Evolutionary conservation across 2,113 vertebrate species (phyloP), one percentile per base, ranked within the genome.

Genomic region (Talpa occidentalis): DNA sequence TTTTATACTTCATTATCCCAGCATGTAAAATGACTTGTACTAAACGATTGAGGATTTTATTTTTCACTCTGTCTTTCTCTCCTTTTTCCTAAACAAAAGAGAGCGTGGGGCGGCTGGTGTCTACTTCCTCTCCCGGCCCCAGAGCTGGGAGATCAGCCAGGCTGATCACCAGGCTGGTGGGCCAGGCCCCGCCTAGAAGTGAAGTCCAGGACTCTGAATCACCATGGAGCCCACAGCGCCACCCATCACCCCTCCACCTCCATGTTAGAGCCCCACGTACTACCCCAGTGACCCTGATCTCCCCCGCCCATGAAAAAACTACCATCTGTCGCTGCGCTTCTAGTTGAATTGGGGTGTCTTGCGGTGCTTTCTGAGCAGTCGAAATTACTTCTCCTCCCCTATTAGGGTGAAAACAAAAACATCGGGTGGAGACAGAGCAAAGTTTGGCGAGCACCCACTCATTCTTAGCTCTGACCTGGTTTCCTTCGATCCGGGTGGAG

Each of bases 1-100:
- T 99, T 99, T 99, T 99, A 99, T 99, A 98, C 99, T 99, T 99
- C 99, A 99, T 99, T 99, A 99, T 99, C 99, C 99, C 99, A 99
- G 99, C 99, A 99, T 99, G 99, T 99, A 99, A 99, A 99, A 99
- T 99, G 99, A 99, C 99, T 99, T 98, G 98, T 98, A 98, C 98
- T 99, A 99, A 99, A 99, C 98, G 99, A 99, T 98, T 99, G 98
- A 99, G 98, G 99, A 99, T 99, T 99, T 99, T 99, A 98, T 99
- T 98, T 98, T 98, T 97, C 96, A 94, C 97, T 98, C 98, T 97
- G 97, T 97, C 96, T 98, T 97, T 98, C 97, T 97, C 97, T 98
- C 97, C 97, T 97, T 97, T 97, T 96, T 97, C 96, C 97, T 97
- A 98, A 98, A 99, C 98, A 98, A 99, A 98, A 98, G 98, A 97